Base-by-base conservation (phyloP, 2,797 vertebrate species). In the Pelobates cultripes region DNA sequence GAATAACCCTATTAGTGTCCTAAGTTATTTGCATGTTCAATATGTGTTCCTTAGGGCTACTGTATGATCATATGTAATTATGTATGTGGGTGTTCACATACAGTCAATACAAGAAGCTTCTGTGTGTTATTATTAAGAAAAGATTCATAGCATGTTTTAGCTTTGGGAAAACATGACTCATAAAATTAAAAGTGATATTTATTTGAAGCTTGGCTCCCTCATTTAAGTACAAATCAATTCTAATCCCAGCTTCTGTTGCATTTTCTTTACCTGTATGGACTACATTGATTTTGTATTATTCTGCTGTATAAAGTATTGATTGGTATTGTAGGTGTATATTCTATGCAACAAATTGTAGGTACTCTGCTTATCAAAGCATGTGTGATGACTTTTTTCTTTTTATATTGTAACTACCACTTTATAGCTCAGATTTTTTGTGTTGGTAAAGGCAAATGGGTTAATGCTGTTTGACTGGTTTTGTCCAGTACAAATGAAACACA, bases 151-250 rank as follows among this genome's bases (percentile, higher is more conserved):
- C 7, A 64, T 68, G 40, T 13, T 28, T 28, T 71, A 15, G 55
- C 10, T 57, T 12, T 14, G 15, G 68, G 68, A 47, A 4, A 41
- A 40, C 14, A 40, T 17, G 7, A 12, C 45, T 28, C 6, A 51
- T 51, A 71, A 28, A n/a, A 51, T 45, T 71, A n/a, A 7, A 51
- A 17, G n/a, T 51, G 44, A 51, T 47, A 13, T 71, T 71, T 40
- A 71, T 3, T 43, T 71, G 70, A 51, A 44, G n/a, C n/a, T n/a
- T n/a, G n/a, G n/a, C n/a, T n/a, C n/a, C 70, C 28, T 10, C 45
- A 71, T 71, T 47, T 71, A 17, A 71, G 15, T 71, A 71, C 8
- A 12, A 40, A 71, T 71, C 70, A 71, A 71, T 28, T 71, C 44
- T 7, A 51, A 53, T 53, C 70, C 4, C 45, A 51, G 44, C 3